phyloP scores from a whole-genome alignment of 2,113 vertebrate species.

The Myocastor coypus region DNA sequence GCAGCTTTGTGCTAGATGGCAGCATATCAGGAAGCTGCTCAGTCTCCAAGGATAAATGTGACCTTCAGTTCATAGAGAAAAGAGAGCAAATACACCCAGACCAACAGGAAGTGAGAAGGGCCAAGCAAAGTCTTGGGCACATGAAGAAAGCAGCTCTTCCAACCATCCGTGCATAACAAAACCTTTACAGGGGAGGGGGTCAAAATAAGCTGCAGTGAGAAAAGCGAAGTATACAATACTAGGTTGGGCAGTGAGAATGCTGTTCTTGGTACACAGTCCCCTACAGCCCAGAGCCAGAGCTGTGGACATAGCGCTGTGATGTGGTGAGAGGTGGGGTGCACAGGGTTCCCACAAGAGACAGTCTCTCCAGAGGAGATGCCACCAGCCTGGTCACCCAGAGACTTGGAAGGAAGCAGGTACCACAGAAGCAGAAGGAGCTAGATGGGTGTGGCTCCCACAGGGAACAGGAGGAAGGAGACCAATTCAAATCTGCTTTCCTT shows the following conservation, averaged over 20 bases:
- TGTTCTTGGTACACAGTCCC: neutral
- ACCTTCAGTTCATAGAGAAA: neutral
- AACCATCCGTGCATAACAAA: neutral
- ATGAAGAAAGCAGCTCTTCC: neutral
- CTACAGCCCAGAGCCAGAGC: neutral
- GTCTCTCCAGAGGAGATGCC: neutral
- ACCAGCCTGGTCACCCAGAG: neutral
- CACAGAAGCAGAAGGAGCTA: neutral
- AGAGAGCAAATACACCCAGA: too few species aligned
- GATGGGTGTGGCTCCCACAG: neutral
- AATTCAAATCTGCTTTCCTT: neutral
- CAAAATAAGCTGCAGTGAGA: neutral
- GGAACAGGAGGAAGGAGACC: neutral
- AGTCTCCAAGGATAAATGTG: neutral
- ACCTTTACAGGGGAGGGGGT: neutral
- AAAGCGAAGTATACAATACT: neutral
- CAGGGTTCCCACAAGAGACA: neutral
- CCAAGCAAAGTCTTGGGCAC: neutral
- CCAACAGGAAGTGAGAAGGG: neutral
- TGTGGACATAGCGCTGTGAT: neutral
- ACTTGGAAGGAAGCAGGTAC: neutral
- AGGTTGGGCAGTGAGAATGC: neutral
- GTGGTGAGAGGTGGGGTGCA: accelerated
- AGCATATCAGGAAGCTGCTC: neutral
- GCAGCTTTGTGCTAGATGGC: neutral